These are phyloP conservation scores for Sinella curviseta DNA, from an alignment of 1,140 invertebrate genomes.

Conservation along the genomic window DNA sequence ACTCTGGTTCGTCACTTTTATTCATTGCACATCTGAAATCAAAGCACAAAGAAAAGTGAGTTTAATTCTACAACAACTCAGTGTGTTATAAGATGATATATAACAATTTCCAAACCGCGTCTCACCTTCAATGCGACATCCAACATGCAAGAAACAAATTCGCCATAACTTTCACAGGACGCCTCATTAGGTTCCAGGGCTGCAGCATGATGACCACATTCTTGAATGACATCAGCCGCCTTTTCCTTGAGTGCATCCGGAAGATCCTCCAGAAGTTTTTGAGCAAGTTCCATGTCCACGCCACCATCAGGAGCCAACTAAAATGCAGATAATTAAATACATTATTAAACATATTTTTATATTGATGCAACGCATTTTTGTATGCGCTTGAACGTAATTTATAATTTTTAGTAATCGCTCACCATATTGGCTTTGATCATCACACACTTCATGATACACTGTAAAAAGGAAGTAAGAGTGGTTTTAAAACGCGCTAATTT, in stretches of 20 bases:
- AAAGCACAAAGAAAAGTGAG: no score
- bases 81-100: no score
- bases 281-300: slow-evolving; percentile 16
- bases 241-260: slow-evolving; percentile 12
- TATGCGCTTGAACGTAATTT: neutral
- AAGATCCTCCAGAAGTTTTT: slow-evolving; percentile 1
- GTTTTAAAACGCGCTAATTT: neutral
- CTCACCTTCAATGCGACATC: neutral
- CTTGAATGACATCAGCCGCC: neutral
- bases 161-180: neutral
- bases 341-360: neutral
- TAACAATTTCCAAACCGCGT: no score
- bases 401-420: neutral
- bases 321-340: no score
- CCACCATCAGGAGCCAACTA: slow-evolving; percentile 1
- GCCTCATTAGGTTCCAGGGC: slow-evolving; percentile 3
- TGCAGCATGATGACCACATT: slow-evolving; percentile 23
- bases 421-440: slow-evolving; percentile 15
- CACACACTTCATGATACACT: slow-evolving; percentile 26
- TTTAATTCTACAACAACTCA: no score
- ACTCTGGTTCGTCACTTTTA: no score
- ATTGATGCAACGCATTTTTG: neutral
- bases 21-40: no score
- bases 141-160: neutral
- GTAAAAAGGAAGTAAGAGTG: neutral